Conservation (phyloP, 37 sponge, comb jelly and placozoan genomes). For the Crambe crambe region DNA sequence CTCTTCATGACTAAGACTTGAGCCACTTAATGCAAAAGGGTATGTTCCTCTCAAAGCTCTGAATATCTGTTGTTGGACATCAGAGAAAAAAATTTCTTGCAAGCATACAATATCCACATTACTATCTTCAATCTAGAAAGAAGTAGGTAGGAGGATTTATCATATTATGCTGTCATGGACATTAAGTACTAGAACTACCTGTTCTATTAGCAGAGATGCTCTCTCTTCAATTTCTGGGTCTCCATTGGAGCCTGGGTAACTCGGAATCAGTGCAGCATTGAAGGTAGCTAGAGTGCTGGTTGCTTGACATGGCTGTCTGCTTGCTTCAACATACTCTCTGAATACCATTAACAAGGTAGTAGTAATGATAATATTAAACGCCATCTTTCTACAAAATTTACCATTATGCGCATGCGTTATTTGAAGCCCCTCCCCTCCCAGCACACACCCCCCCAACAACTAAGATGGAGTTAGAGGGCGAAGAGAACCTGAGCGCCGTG, state of each 20-base stretch:
- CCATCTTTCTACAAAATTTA: no score
- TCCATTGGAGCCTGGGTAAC: background rate
- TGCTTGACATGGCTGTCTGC: background rate
- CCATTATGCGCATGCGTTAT: no score
- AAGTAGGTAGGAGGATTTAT: background rate
- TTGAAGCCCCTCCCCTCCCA: no score
- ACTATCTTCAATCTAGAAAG: conserved; percentile 9
- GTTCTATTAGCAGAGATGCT: background rate
- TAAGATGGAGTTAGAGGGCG: background rate
- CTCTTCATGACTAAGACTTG: background rate
- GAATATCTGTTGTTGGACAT: conserved; percentile 6
- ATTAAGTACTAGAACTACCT: background rate
- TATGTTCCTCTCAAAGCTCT: background rate
- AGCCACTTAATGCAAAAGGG: conserved; percentile 15
- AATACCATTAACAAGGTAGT: background rate
- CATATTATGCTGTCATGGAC: background rate
- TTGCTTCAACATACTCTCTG: background rate
- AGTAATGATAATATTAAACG: no score
- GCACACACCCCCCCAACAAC: no score
- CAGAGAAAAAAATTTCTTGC: conserved; percentile 11
- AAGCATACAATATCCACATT: conserved; percentile 25
- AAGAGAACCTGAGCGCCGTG: conserved; percentile 36
- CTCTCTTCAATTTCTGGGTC: conserved; percentile 5
- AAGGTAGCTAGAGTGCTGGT: conserved; percentile 16
- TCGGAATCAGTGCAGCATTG: conserved; percentile 7